Base-by-base conservation (phyloP, 2,888 invertebrate genomes). In the Thymelicus lineola region DNA sequence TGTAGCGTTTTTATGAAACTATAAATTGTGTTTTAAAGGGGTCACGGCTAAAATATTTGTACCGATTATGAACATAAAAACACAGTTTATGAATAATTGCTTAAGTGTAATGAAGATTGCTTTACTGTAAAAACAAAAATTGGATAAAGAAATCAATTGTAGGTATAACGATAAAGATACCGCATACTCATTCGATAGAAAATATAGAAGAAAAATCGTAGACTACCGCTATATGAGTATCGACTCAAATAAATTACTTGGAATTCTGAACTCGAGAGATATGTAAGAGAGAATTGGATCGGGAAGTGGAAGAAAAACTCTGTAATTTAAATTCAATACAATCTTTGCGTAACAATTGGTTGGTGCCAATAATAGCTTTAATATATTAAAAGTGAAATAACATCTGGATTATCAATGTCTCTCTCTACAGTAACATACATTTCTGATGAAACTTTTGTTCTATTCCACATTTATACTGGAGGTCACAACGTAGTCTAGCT, bases 171-270 rank as follows among this genome's bases (percentile, higher is more conserved):
- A 0, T 20, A 53, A 20, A 20, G 20, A 55, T 55, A 35, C 55
- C 14, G 55, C 1, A 28, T 55, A 55, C 9, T 55, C 14, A 6
- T 55, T 9, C n/a, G 42, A 35, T 35, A 28, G 55, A 35, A 55
- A 35, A 55, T 55, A 55, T 35, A 35, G 35, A 14, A 28, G 14
- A 55, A 14, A 53, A 53, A 28, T 55, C 14, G 14, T 35, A 35
- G 55, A 7, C 28, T 55, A 55, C 28, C 28, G 35, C 45, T 57
- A 65, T 57, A 65, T 45, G 28, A 55, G 61, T 55, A 36, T 46
- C 62, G 61, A 38, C 62, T 68, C 17, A 68, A 68, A 62, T 62
- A 68, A 17, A 62, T 68, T 62, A 61, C 61, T 53, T 14, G 0
- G 46, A 66, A 66, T 60, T 66, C 60, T 66, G 55, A 17, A 35